Evolutionary conservation across 2,113 vertebrate species (phyloP).

Genomic region (Tympanuchus pallidicinctus): DNA sequence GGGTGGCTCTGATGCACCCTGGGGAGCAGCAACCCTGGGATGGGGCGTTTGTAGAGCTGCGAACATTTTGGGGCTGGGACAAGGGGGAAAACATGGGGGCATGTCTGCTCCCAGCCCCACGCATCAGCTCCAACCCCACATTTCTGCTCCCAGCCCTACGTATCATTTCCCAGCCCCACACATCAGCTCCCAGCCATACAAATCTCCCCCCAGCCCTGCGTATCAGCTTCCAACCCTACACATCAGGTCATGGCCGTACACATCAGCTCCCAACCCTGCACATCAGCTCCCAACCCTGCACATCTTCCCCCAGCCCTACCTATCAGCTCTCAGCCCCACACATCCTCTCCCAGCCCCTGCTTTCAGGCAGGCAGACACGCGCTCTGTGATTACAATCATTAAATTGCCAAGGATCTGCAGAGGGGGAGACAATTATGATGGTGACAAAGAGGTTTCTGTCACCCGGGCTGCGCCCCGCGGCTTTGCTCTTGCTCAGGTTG

Average conservation of each 20-base stretch:
- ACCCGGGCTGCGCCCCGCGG: accelerated
- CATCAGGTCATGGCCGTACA: too few relatives aligned
- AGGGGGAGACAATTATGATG: accelerated
- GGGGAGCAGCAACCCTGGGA: accelerated
- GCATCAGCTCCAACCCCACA: too few relatives aligned
- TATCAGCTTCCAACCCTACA: too few relatives aligned
- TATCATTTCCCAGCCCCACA: too few relatives aligned
- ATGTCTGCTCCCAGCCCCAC: not conserved
- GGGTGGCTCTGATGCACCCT: accelerated
- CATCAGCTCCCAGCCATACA: too few relatives aligned
- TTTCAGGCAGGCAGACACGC: not conserved
- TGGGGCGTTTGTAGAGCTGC: accelerated
- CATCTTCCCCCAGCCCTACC: too few relatives aligned
- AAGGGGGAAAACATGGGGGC: accelerated
- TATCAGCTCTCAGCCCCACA: too few relatives aligned
- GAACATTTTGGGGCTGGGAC: accelerated
- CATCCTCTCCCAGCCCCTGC: not conserved
- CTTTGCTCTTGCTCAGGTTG: not conserved
- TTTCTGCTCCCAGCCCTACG: too few relatives aligned
- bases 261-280: too few relatives aligned
- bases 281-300: too few relatives aligned
- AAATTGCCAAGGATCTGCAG: not conserved
- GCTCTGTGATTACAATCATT: not conserved
- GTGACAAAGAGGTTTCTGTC: not conserved
- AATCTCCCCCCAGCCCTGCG: too few relatives aligned